A percentile compares a stretch with the other conserved stretches of the same genome.
phyloP scores from a whole-genome alignment of 2,797 vertebrate genomes.

The Crenichthys baileyi region DNA sequence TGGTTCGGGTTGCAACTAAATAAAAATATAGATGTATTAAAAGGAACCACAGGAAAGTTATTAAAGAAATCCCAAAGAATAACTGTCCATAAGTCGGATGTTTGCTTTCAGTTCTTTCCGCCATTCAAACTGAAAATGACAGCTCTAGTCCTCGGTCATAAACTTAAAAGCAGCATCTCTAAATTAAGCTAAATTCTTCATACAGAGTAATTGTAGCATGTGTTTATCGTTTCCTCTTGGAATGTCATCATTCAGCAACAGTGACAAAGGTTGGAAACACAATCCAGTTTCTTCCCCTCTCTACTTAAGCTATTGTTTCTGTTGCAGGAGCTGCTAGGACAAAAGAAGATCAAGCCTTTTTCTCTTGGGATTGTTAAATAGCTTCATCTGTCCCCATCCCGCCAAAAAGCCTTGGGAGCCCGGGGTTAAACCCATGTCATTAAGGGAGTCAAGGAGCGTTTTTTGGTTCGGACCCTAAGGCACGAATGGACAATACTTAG shows the following conservation, averaged over 20 bases:
- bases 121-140: slow-evolving; percentile 42
- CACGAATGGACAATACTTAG: too few species aligned
- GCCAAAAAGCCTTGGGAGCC: too few species aligned
- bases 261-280: slow-evolving; percentile 27
- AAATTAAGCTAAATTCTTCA: slow-evolving; percentile 28
- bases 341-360: slow-evolving; percentile 33
- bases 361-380: slow-evolving; percentile 37
- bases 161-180: slow-evolving; percentile 43
- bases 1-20: slow-evolving; percentile 7
- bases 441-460: slow-evolving; percentile 46
- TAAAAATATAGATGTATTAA: slow-evolving; percentile 20
- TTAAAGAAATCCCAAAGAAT: slow-evolving; percentile 14
- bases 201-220: slow-evolving; percentile 37
- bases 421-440: too few species aligned
- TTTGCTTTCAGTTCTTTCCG: slow-evolving; percentile 10
- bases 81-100: slow-evolving; percentile 3
- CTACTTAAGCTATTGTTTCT: slow-evolving; percentile 5
- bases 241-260: slow-evolving; percentile 38
- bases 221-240: slow-evolving; percentile 58
- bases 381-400: slow-evolving; percentile 10
- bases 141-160: slow-evolving; percentile 27
- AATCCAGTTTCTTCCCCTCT: not conserved
- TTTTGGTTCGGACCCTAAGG: too few species aligned
- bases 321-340: not conserved
- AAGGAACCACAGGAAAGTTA: slow-evolving; percentile 7